A percentile compares a stretch with the other conserved stretches of the same genome.
phyloP scores from a whole-genome alignment of 2,888 invertebrate genomes.

The Sepiola atlantica region DNA sequence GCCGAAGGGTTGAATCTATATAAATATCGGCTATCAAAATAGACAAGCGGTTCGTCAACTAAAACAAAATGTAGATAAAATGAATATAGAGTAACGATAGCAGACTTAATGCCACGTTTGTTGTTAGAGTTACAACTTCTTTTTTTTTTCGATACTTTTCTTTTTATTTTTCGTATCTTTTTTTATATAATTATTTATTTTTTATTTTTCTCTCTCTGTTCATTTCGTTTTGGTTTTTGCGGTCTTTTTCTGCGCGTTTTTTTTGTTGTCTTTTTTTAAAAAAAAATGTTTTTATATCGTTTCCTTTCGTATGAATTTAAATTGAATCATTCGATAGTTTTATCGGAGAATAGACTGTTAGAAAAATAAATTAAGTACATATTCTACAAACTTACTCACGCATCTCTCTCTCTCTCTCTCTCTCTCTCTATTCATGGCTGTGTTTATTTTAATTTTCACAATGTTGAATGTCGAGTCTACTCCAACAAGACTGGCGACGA shows the following conservation, averaged over 20 bases:
- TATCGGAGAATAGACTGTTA: not conserved
- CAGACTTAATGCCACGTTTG: not conserved
- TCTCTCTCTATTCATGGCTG: too few relatives aligned
- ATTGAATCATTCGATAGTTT: not conserved
- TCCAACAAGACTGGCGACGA: too few relatives aligned
- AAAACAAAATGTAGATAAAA: constrained; percentile 32
- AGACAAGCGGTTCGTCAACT: constrained; percentile 2
- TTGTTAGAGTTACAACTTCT: not conserved
- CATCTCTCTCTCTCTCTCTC: too few relatives aligned
- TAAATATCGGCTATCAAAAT: not conserved
- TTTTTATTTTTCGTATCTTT: not conserved
- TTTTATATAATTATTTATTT: constrained; percentile 5
- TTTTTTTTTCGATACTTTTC: not conserved
- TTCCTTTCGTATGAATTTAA: not conserved
- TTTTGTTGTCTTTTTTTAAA: not conserved
- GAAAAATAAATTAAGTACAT: too few relatives aligned
- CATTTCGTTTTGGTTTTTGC: too few relatives aligned
- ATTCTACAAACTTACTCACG: too few relatives aligned
- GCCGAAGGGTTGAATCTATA: constrained; percentile 2
- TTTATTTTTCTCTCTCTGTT: not conserved
- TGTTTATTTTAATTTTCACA: too few relatives aligned
- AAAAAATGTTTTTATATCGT: too few relatives aligned
- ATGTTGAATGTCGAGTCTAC: too few relatives aligned
- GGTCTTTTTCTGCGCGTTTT: too few relatives aligned
- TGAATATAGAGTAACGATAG: not conserved